A percentile compares a stretch with the other conserved stretches of the same genome.
Evolutionary conservation across 2,888 invertebrate species (phyloP).

Genomic region (Orchesella flavescens): DNA sequence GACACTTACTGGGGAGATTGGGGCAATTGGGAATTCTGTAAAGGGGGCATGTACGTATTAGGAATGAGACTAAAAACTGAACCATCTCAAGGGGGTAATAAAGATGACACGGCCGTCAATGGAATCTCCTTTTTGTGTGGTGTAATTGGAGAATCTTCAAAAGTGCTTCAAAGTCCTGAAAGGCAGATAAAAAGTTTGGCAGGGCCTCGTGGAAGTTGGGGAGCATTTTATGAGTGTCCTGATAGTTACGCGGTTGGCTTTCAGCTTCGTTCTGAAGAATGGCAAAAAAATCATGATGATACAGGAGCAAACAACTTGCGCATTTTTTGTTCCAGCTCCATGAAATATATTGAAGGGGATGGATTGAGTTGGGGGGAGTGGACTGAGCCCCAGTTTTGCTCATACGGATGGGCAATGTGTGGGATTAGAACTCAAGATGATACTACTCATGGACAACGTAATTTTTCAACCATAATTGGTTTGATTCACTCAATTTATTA

Average conservation of each 20-base stretch:
- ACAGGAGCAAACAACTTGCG: slow-evolving; percentile 47
- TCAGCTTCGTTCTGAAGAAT: slow-evolving; percentile 61
- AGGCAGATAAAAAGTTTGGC: slow-evolving; percentile 55
- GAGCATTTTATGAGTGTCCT: slow-evolving; percentile 57
- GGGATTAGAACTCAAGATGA: slow-evolving; percentile 65
- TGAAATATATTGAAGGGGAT: slow-evolving; percentile 51
- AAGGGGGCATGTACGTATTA: slow-evolving; percentile 52
- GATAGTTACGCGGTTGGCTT: slow-evolving; percentile 59
- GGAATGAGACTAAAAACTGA: slow-evolving; percentile 64
- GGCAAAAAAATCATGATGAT: slow-evolving; percentile 56
- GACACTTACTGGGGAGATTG: slow-evolving; percentile 66
- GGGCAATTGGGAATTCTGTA: slow-evolving; percentile 60
- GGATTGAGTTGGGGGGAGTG: slow-evolving; percentile 61
- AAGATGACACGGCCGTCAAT: slow-evolving; percentile 58
- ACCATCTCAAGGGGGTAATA: slow-evolving; percentile 29
- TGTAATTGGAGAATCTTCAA: neutral
- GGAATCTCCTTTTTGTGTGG: slow-evolving; percentile 45
- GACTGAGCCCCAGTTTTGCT: slow-evolving; percentile 61
- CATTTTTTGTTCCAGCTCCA: slow-evolving; percentile 30
- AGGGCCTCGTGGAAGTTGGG: slow-evolving; percentile 60
- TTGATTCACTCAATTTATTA: too few relatives aligned
- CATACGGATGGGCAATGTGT: slow-evolving; percentile 56
- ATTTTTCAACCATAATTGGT: neutral
- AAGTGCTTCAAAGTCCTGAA: neutral
- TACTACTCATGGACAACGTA: slow-evolving; percentile 6